A percentile compares a stretch with the other conserved stretches of the same genome.
Evolutionary conservation across 2,113 vertebrate species (phyloP).

Genomic region (Trichechus manatus): DNA sequence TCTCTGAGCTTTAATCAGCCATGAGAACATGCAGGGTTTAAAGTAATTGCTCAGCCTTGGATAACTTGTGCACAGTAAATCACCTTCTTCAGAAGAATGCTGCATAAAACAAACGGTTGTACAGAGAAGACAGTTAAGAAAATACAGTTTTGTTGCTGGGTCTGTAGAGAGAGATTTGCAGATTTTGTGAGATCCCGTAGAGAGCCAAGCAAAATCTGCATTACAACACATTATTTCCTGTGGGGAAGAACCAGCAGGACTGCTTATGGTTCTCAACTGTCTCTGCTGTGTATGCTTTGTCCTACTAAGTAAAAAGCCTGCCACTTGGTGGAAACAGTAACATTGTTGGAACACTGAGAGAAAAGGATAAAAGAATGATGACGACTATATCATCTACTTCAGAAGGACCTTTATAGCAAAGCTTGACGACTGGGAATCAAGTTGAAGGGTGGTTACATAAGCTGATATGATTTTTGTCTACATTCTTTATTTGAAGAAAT

Average conservation of each 20-base stretch:
- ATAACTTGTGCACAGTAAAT: background rate
- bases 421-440: constrained; percentile 74
- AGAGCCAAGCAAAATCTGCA: constrained; percentile 75
- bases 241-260: constrained; percentile 73
- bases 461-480: constrained; percentile 51
- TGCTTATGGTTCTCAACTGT: constrained; percentile 56
- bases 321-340: constrained; percentile 69
- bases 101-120: constrained; percentile 44
- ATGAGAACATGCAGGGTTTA: constrained; percentile 52
- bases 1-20: constrained; percentile 63
- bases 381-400: constrained; percentile 5
- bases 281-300: constrained; percentile 65
- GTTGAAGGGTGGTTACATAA: constrained; percentile 76
- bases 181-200: constrained; percentile 71
- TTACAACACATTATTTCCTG: constrained; percentile 71
- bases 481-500: constrained; percentile 65
- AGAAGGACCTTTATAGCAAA: background rate
- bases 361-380: constrained; percentile 60
- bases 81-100: constrained; percentile 52
- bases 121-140: constrained; percentile 55
- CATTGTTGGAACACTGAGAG: constrained; percentile 40
- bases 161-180: constrained; percentile 75
- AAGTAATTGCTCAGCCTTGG: background rate
- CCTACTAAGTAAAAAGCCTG: constrained; percentile 45
- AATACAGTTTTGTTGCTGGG: constrained; percentile 47